Percentiles rank a stretch among this genome's conserved stretches.
These are phyloP conservation scores for Drosophila tropicalis DNA, from an alignment of 1,140 invertebrate species.

Conservation along the genomic window DNA sequence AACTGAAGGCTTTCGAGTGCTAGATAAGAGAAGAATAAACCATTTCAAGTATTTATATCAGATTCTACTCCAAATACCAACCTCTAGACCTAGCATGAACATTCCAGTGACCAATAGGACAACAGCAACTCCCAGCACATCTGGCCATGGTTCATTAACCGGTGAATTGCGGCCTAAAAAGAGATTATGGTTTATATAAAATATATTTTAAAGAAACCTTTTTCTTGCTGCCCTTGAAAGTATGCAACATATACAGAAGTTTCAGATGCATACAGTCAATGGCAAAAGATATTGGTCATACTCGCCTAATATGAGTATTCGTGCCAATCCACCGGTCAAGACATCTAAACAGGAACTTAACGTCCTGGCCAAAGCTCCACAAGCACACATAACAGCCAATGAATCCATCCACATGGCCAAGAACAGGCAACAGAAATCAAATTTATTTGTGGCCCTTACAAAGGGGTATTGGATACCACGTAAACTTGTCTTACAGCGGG, in stretches of 20 bases:
- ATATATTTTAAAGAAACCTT: neutral
- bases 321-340: conserved; percentile 86
- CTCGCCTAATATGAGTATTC: conserved; percentile 80
- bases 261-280: conserved; percentile 30
- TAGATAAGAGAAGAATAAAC: conserved; percentile 29
- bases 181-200: neutral
- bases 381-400: conserved; percentile 86
- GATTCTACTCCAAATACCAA: conserved; percentile 57
- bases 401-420: conserved; percentile 86
- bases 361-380: conserved; percentile 86
- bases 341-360: conserved; percentile 87
- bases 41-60: neutral
- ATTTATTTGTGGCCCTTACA: conserved; percentile 81
- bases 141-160: conserved; percentile 87
- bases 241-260: conserved; percentile 46
- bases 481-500: conserved; percentile 71
- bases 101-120: conserved; percentile 87
- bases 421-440: conserved; percentile 83
- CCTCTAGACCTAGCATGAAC: conserved; percentile 89
- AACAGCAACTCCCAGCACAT: conserved; percentile 88
- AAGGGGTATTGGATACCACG: conserved; percentile 79
- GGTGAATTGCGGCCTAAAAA: conserved; percentile 83
- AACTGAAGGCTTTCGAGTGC: conserved; percentile 80
- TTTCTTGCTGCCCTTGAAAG: conserved; percentile 11
- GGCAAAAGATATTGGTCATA: conserved; percentile 39